Percentiles rank a stretch among this genome's conserved stretches.
Evolutionary conservation across 2,797 vertebrate species (phyloP).

Genomic region (Mareca strepera): DNA sequence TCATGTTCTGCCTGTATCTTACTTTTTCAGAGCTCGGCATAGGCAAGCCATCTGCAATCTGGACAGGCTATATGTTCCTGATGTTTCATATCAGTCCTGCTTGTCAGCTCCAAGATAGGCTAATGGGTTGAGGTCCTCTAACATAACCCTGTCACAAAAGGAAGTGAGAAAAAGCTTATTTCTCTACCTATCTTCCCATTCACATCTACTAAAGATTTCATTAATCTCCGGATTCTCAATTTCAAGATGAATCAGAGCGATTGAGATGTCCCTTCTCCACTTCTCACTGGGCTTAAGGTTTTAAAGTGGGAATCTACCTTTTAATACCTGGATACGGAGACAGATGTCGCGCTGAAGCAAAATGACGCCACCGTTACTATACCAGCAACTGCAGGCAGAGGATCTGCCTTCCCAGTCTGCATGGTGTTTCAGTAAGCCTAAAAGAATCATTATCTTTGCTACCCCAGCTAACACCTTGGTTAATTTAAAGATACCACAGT

Average conservation of each 20-base stretch:
- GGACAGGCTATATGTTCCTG: not conserved
- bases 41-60: not conserved
- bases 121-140: not conserved
- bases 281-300: not conserved
- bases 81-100: not conserved
- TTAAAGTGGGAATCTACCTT: not conserved
- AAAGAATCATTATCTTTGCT: conserved; percentile 29
- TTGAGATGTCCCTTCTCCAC: not conserved
- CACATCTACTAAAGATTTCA: conserved; percentile 12
- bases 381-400: not conserved
- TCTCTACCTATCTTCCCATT: not conserved
- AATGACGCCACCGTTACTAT: not conserved
- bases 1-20: not conserved
- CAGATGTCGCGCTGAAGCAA: not conserved
- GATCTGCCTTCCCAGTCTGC: not conserved
- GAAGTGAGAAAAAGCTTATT: not conserved
- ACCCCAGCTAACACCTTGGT: conserved; percentile 27
- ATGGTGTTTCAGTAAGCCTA: not conserved
- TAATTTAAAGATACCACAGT: conserved; percentile 45
- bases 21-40: not conserved
- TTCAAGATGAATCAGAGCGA: not conserved
- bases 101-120: not conserved
- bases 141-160: not conserved
- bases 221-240: not conserved
- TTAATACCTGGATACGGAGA: not conserved